These are phyloP conservation scores for Ochotona curzoniae DNA, from an alignment of 2,113 vertebrate genomes.

Conservation along the genomic window DNA sequence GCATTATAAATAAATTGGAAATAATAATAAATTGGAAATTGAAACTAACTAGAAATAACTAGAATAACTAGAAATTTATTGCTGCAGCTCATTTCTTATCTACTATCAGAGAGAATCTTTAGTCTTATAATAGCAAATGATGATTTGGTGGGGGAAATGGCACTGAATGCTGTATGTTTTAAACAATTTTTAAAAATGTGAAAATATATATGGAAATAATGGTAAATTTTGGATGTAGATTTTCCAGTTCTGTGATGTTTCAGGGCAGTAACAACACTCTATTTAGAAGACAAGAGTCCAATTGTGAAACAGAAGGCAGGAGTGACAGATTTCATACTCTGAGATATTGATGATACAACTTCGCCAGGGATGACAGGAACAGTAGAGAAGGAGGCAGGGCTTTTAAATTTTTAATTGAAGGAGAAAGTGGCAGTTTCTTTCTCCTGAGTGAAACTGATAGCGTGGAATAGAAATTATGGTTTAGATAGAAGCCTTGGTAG, in stretches of 20 bases:
- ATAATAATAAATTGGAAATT: not conserved
- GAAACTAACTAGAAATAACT: not conserved
- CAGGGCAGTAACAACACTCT: slow-evolving; percentile 57
- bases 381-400: slow-evolving; percentile 50
- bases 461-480: slow-evolving; percentile 46
- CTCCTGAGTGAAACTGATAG: not conserved
- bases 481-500: slow-evolving; percentile 31
- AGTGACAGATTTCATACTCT: slow-evolving; percentile 57
- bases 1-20: not conserved
- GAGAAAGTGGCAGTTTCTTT: slow-evolving; percentile 55
- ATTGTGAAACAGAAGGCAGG: slow-evolving; percentile 59
- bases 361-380: slow-evolving; percentile 50
- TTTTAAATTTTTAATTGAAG: slow-evolving; percentile 64
- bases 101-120: not conserved
- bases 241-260: slow-evolving; percentile 52
- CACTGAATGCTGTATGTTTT: not conserved
- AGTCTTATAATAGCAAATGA: slow-evolving; percentile 16
- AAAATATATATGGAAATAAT: not conserved
- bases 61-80: not conserved
- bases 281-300: slow-evolving; percentile 45
- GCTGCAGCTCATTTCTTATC: not conserved
- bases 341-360: slow-evolving; percentile 54
- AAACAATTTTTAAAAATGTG: not conserved
- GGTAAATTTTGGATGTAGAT: slow-evolving; percentile 34
- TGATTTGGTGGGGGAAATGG: not conserved